Percentiles rank a stretch among this genome's conserved stretches.
These are phyloP conservation scores for Notodonta dromedarius DNA, from an alignment of 2,888 invertebrate species.

Conservation along the genomic window DNA sequence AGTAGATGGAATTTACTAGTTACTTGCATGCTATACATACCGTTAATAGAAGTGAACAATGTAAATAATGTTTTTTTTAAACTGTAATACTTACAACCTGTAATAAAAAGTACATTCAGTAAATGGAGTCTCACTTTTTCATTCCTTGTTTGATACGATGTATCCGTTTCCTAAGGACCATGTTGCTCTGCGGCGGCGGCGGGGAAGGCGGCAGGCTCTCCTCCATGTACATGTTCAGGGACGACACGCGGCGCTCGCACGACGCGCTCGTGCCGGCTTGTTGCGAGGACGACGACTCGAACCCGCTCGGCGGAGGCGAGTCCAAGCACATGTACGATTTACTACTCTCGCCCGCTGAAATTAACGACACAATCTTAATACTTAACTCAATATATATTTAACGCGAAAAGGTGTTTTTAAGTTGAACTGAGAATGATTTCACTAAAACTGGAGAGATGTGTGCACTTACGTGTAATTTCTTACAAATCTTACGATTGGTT, in stretches of 20 bases:
- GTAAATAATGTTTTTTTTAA: no score
- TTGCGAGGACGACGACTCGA: constrained; percentile 80
- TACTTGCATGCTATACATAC: no score
- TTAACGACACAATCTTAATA: neutral
- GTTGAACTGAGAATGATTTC: no score
- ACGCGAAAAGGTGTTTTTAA: no score
- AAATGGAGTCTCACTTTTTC: constrained; percentile 84
- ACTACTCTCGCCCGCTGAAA: constrained; percentile 82
- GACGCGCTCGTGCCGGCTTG: constrained; percentile 69
- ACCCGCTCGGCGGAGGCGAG: constrained; percentile 83
- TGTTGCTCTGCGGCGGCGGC: constrained; percentile 92
- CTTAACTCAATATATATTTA: no score
- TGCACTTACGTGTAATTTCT: no score
- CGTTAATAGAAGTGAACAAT: no score
- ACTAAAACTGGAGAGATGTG: no score
- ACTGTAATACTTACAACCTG: neutral
- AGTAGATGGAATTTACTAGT: no score
- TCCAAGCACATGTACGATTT: constrained; percentile 84
- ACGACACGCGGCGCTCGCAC: constrained; percentile 75
- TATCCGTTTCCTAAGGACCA: constrained; percentile 93
- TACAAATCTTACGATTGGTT: no score
- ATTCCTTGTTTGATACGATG: constrained; percentile 95
- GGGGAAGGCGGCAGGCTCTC: constrained; percentile 81
- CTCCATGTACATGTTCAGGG: constrained; percentile 70
- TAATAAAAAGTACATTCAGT: neutral